Percentiles rank a stretch among this genome's conserved stretches.
These are phyloP conservation scores for Okapia johnstoni DNA, from an alignment of 2,113 vertebrate genomes.

Conservation along the genomic window DNA sequence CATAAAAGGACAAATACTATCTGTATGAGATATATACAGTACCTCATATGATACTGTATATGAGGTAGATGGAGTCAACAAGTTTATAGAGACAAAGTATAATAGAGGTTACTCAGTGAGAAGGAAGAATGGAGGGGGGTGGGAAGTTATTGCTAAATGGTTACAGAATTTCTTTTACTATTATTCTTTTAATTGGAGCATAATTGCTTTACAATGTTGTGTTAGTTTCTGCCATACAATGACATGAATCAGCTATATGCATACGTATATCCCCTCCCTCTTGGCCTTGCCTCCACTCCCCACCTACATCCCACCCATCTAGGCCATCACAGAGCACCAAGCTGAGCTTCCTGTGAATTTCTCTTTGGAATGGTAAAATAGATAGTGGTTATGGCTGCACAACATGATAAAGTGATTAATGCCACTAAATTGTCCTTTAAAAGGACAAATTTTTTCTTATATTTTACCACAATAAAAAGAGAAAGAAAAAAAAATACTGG, in stretches of 20 bases:
- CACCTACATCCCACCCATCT: background rate
- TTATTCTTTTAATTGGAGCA: background rate
- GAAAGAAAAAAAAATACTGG: background rate
- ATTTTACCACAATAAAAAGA: background rate
- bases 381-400: background rate
- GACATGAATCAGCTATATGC: background rate
- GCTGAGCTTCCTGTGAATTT: background rate
- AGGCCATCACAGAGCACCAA: background rate
- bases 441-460: background rate
- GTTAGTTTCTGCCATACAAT: background rate
- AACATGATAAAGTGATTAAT: background rate
- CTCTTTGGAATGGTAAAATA: background rate
- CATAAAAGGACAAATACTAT: background rate
- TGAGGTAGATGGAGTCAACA: background rate
- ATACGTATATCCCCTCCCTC: background rate
- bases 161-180: background rate
- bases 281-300: background rate
- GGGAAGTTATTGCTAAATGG: background rate
- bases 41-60: background rate
- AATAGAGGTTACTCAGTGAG: background rate
- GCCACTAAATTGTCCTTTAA: background rate
- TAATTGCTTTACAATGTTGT: background rate
- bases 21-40: background rate
- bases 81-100: background rate
- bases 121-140: background rate